Evolutionary conservation across 2,888 invertebrate genomes (phyloP).

Genomic region (Allacma fusca): DNA sequence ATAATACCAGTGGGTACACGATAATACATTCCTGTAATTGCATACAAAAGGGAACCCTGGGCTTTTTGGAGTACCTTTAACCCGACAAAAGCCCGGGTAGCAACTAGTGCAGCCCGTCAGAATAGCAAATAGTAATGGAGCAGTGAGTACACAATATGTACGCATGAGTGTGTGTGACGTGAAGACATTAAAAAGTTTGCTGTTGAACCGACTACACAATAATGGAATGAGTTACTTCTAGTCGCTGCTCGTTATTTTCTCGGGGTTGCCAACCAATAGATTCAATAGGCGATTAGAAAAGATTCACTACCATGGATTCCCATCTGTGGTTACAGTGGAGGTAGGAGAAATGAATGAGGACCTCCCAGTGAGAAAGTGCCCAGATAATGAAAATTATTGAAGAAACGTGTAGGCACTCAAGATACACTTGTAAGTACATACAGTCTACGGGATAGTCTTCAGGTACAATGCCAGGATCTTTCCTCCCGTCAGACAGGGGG

Average conservation of each 20-base stretch:
- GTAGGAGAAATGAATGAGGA: slow-evolving; percentile 10
- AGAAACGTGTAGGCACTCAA: background rate
- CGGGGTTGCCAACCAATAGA: background rate
- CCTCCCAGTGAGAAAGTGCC: slow-evolving; percentile 14
- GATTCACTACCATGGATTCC: slow-evolving; percentile 4
- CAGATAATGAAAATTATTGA: slow-evolving; percentile 25
- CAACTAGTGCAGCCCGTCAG: too few species aligned
- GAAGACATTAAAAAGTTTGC: slow-evolving; percentile 35
- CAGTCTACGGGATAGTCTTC: too few species aligned
- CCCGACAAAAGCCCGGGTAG: too few species aligned
- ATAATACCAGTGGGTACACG: too few species aligned
- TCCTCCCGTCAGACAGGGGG: too few species aligned
- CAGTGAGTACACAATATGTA: too few species aligned
- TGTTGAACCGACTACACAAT: background rate
- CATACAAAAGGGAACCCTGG: too few species aligned
- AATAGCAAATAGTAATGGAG: too few species aligned
- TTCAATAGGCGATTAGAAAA: slow-evolving; percentile 21
- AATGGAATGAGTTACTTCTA: slow-evolving; percentile 8
- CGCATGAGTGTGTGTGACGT: background rate
- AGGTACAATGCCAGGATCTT: too few species aligned
- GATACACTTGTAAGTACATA: too few species aligned
- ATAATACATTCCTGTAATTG: too few species aligned
- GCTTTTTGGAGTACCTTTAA: too few species aligned
- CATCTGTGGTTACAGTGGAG: slow-evolving; percentile 19
- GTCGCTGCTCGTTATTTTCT: background rate